Conservation (phyloP, 2,113 vertebrate genomes). For the Rhinolophus ferrumequinum region DNA sequence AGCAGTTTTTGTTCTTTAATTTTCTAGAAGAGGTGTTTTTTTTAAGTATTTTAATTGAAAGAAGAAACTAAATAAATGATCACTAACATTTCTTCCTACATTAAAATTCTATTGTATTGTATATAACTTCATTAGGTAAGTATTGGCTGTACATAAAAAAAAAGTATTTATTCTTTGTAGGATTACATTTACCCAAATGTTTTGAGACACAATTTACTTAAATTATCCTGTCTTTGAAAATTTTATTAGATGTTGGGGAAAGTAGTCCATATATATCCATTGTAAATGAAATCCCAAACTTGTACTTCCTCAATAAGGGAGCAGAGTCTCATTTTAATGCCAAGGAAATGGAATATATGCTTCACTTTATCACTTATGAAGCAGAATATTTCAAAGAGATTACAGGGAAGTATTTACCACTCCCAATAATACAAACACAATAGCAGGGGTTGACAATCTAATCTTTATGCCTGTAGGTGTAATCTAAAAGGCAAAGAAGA, state of each 20-base stretch:
- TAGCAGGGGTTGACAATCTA: not conserved
- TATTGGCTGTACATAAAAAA: not conserved
- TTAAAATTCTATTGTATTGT: constrained; percentile 6
- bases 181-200: constrained; percentile 2
- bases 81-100: not conserved
- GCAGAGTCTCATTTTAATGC: not conserved
- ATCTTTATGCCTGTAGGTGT: not conserved
- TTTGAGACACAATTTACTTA: constrained; percentile 21
- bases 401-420: constrained; percentile 16
- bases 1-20: not conserved
- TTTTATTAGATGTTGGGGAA: not conserved
- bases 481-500: constrained; percentile 23
- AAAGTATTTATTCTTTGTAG: constrained; percentile 22
- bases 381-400: constrained; percentile 23
- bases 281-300: not conserved
- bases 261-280: not conserved
- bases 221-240: constrained; percentile 41
- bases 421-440: not conserved
- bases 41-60: constrained; percentile 10
- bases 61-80: not conserved
- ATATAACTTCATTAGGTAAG: constrained; percentile 37
- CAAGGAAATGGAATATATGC: not conserved
- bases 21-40: not conserved
- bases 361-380: not conserved
- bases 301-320: not conserved